Evolutionary conservation across 2,888 invertebrate species (phyloP).

Genomic region (Apotomis turbidana): DNA sequence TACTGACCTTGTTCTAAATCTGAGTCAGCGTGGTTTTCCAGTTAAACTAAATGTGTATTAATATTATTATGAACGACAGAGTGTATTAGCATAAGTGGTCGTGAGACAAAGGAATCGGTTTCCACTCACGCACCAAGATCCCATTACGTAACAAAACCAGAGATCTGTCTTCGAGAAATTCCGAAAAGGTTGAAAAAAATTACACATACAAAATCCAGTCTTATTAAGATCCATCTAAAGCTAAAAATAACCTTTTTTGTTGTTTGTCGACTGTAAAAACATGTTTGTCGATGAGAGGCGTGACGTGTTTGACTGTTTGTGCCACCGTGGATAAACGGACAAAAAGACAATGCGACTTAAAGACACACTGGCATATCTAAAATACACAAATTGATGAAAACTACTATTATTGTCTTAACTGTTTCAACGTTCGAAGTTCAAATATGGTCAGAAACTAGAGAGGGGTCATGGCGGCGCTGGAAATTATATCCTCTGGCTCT

Average conservation of each 20-base stretch:
- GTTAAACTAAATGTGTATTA: conserved; percentile 56
- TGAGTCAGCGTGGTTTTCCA: conserved; percentile 63
- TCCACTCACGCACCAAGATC: conserved; percentile 72
- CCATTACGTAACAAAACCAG: conserved; percentile 69
- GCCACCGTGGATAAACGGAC: conserved; percentile 78
- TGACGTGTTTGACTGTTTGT: conserved; percentile 63
- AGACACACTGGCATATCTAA: conserved; percentile 64
- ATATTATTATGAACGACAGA: conserved; percentile 55
- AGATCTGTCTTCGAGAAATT: conserved; percentile 59
- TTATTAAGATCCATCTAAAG: conserved; percentile 40
- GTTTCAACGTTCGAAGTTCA: conserved; percentile 17
- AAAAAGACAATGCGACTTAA: conserved; percentile 61
- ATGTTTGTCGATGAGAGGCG: conserved; percentile 55
- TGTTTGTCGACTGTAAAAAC: conserved; percentile 40
- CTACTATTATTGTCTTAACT: conserved; percentile 34
- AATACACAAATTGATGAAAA: conserved; percentile 57
- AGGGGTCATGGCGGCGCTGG: background rate
- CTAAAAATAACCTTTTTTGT: conserved; percentile 18
- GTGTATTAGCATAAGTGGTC: conserved; percentile 69
- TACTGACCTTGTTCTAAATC: conserved; percentile 50
- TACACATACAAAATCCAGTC: background rate
- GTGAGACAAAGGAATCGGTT: conserved; percentile 63
- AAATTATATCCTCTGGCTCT: background rate
- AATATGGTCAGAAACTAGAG: conserved; percentile 6
- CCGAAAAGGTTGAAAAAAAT: background rate